A percentile compares a stretch with the other conserved stretches of the same genome.
Conservation (phyloP, 2,888 invertebrate species). For the Hyles lineata region DNA sequence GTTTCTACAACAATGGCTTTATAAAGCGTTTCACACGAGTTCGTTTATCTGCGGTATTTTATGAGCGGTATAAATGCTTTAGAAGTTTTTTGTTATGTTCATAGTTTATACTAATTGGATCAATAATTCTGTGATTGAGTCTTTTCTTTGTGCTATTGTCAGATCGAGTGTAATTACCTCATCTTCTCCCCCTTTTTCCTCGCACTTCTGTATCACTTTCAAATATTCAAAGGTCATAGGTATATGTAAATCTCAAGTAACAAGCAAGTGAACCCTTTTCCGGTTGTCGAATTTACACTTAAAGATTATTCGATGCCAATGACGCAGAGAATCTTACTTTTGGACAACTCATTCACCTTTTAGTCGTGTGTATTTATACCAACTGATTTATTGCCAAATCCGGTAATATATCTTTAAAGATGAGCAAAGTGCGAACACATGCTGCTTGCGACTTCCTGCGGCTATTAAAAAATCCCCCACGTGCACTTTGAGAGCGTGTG, state of each 20-base stretch:
- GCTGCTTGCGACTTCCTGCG: neutral
- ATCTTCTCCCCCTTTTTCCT: no score
- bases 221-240: no score
- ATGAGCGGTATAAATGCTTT: neutral
- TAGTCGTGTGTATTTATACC: neutral
- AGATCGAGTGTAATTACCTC: no score
- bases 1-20: slow-evolving; percentile 7
- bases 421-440: neutral
- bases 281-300: no score
- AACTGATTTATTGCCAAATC: neutral
- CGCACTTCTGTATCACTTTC: no score
- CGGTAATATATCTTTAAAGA: neutral
- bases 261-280: no score
- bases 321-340: neutral
- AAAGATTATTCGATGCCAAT: neutral
- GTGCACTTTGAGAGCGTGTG: neutral
- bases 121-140: no score
- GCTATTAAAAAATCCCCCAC: neutral
- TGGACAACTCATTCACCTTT: neutral
- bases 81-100: neutral
- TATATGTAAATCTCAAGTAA: no score
- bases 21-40: slow-evolving; percentile 1
- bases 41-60: neutral
- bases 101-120: no score
- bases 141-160: no score